Conservation (phyloP, 2,888 invertebrate species). For the Cataglyphis albicans region DNA sequence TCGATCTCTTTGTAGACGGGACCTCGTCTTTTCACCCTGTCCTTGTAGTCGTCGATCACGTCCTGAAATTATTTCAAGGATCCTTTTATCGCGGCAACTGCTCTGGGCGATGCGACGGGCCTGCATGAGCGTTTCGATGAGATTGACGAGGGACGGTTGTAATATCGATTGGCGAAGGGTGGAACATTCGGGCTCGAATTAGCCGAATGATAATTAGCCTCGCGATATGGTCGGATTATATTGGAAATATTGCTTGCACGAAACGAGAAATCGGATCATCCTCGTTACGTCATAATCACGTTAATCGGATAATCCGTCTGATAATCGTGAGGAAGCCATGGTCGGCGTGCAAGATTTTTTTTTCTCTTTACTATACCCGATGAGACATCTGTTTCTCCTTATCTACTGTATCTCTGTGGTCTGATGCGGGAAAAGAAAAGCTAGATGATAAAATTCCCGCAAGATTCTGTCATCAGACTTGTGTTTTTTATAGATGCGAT, state of each 20-base stretch:
- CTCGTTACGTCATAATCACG: constrained; percentile 23
- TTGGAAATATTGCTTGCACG: not conserved
- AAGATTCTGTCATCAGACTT: not conserved
- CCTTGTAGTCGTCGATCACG: constrained; percentile 96
- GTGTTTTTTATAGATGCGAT: not conserved
- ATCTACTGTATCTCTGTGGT: not conserved
- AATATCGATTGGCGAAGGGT: not conserved
- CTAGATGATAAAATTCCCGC: not conserved
- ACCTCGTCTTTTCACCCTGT: constrained; percentile 92
- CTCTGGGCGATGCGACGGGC: constrained; percentile 13
- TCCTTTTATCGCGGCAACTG: constrained; percentile 10
- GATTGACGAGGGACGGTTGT: not conserved
- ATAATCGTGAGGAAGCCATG: not conserved
- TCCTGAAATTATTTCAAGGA: constrained; percentile 88
- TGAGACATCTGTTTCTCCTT: not conserved
- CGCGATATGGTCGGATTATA: not conserved
- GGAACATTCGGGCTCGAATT: constrained; percentile 23
- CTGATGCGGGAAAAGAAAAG: not conserved
- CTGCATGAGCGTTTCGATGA: not conserved
- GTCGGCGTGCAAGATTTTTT: not conserved
- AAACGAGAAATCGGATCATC: constrained; percentile 20
- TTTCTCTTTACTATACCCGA: not conserved
- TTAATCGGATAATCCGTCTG: constrained; percentile 14
- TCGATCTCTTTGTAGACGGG: constrained; percentile 95
- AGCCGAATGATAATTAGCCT: constrained; percentile 41